Evolutionary conservation across 2,797 vertebrate genomes (phyloP).

Genomic region (Dendrocincla tyrannina): DNA sequence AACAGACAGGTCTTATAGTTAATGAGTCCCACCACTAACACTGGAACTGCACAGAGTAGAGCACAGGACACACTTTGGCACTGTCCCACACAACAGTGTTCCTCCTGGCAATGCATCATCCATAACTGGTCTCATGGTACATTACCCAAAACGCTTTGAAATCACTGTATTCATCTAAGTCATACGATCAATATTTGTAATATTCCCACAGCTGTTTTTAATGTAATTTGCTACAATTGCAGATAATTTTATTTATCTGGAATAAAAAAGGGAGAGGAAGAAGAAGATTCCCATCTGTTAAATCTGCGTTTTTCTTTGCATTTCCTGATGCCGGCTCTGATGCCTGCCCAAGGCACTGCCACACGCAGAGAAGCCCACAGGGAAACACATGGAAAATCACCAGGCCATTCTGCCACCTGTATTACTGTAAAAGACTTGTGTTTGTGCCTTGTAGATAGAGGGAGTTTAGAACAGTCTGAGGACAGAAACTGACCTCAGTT

Average conservation of each 20-base stretch:
- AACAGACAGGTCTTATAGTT: neutral
- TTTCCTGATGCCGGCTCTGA: neutral
- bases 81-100: neutral
- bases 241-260: neutral
- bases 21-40: neutral
- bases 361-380: neutral
- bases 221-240: neutral
- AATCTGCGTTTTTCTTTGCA: neutral
- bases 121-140: neutral
- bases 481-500: neutral
- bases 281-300: neutral
- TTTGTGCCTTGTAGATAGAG: neutral
- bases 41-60: neutral
- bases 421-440: neutral
- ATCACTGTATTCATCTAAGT: neutral
- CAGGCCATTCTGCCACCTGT: neutral
- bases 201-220: neutral
- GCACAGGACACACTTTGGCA: neutral
- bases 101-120: neutral
- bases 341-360: neutral
- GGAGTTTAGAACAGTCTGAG: neutral
- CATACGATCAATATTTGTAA: neutral
- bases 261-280: neutral
- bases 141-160: neutral
- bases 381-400: neutral